phyloP scores from a whole-genome alignment of 1,140 invertebrate species.

The Drosophila kohkoa region DNA sequence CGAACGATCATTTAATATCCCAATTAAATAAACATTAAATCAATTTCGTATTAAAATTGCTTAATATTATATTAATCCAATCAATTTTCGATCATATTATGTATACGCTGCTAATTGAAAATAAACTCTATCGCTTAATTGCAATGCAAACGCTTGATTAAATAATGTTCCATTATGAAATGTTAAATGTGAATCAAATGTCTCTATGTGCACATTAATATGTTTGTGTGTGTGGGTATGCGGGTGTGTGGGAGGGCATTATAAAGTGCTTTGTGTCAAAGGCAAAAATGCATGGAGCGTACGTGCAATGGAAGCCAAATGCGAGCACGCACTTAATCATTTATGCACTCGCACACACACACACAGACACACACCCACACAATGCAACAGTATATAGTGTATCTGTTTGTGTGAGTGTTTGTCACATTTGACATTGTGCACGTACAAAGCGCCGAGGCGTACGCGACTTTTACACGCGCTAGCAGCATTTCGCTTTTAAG shows the following conservation, averaged over 20 bases:
- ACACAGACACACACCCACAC: neutral
- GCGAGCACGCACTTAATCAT: constrained; percentile 53
- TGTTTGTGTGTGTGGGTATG: constrained; percentile 17
- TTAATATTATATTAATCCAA: neutral
- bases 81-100: neutral
- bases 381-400: constrained; percentile 1
- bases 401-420: constrained; percentile 35
- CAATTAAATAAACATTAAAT: neutral
- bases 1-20: neutral
- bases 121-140: constrained; percentile 33
- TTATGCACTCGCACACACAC: constrained; percentile 49
- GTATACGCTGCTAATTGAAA: constrained; percentile 13
- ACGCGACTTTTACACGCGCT: constrained; percentile 67
- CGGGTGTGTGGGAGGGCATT: constrained; percentile 38
- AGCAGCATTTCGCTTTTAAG: constrained; percentile 52
- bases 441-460: constrained; percentile 49
- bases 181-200: constrained; percentile 54
- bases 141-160: constrained; percentile 50
- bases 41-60: neutral
- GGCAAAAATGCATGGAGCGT: constrained; percentile 69
- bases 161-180: constrained; percentile 39
- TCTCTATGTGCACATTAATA: neutral
- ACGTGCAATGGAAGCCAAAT: constrained; percentile 66
- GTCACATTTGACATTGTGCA: constrained; percentile 64
- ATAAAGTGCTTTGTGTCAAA: constrained; percentile 79